Evolutionary conservation across 2,888 invertebrate genomes (phyloP), one percentile per base, ranked within the genome.

Genomic region (Hirudinaria manillensis): DNA sequence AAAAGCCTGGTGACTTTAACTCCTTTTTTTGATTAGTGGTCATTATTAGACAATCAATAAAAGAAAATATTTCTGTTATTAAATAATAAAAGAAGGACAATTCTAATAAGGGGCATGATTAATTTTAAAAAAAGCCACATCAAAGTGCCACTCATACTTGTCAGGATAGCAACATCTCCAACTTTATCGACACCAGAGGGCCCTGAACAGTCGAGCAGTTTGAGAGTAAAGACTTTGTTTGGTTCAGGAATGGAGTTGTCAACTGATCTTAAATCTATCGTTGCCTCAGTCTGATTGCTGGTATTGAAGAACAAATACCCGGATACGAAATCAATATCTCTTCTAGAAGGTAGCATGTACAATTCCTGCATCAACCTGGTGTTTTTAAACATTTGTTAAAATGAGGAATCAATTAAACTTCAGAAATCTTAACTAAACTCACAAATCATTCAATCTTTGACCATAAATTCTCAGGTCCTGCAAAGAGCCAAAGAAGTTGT

Each of bases 181-280:
- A 74, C 77, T 0, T 77, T 38, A n/a, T 82, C 81, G 21, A 85
- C 72, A 21, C 81, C 77, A 1, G 82, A 84, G 0, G 83, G 84
- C 19, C 83, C 83, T 61, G 79, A 81, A 1, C 81, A 81, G 19
- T 80, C 79, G 55, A 83, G 75, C 73, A 85, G 79, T 56, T 78
- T 78, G 24, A 85, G 80, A 19, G 81, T 78, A 76, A 84, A 84
- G 7, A 82, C 80, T 72, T 85, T 84, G 67, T 82, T 79, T 29
- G 81, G 78, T 76, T 85, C 84, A 55, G 82, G 83, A 70, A 82
- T 82, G 7, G 75, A 78, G 76, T 85, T 84, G 74, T 83, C 83
- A 24, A 81, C 71, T 16, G 61, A 61, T 61, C 29, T 61, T 29
- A 61, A 27, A 29, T 27, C 6, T 27, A 61, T 61, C 6, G 24